phyloP scores from a whole-genome alignment of 2,888 invertebrate genomes.

The Rhagonycha fulva region DNA sequence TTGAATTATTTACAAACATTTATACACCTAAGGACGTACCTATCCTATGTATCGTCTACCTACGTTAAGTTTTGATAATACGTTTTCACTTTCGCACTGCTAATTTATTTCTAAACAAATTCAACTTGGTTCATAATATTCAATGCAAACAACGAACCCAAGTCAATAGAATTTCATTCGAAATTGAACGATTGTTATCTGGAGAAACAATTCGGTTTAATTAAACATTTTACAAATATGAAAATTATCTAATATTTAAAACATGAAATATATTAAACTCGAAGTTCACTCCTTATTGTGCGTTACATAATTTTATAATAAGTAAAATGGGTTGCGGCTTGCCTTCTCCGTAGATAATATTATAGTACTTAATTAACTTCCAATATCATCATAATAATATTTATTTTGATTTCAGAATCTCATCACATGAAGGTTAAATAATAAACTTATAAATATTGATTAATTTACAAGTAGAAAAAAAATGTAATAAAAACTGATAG shows the following conservation, averaged over 20 bases:
- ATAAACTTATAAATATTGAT: neutral
- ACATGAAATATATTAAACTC: neutral
- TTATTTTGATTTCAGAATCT: neutral
- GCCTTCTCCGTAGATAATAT: neutral
- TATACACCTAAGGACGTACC: neutral
- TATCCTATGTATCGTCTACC: neutral
- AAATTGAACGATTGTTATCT: slow-evolving; percentile 1
- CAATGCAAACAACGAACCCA: neutral
- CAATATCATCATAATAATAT: neutral
- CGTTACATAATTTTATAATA: neutral
- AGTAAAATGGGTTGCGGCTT: neutral
- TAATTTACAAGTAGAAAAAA: neutral
- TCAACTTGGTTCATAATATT: neutral
- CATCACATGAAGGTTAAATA: neutral
- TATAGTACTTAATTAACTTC: neutral
- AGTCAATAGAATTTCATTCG: neutral
- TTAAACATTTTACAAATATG: neutral
- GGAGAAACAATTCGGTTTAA: neutral
- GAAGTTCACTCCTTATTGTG: neutral
- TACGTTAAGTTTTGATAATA: neutral
- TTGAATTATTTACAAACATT: neutral
- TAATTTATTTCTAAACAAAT: slow-evolving; percentile 4
- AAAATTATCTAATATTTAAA: neutral
- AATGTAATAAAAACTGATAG: neutral
- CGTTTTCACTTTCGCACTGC: neutral